phyloP scores from a whole-genome alignment of 2,888 invertebrate genomes.

The Crocallis elinguaria region DNA sequence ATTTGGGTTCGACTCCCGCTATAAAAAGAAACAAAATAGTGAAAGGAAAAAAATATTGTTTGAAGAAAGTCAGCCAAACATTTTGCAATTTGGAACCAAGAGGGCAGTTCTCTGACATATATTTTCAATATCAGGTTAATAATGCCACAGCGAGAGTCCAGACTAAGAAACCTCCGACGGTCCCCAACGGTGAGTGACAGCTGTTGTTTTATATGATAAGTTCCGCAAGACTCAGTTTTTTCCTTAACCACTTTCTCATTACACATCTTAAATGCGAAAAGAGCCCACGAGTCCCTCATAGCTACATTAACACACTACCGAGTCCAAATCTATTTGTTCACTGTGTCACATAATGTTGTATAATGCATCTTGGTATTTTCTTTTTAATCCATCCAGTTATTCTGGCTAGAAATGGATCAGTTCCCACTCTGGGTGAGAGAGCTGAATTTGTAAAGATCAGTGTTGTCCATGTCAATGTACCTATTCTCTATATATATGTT shows the following conservation, averaged over 20 bases:
- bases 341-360: constrained; percentile 35
- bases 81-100: constrained; percentile 30
- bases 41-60: constrained; percentile 3
- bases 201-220: constrained; percentile 11
- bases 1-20: constrained; percentile 54
- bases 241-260: constrained; percentile 18
- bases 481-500: constrained; percentile 70
- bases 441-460: constrained; percentile 75
- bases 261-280: constrained; percentile 24
- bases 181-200: constrained; percentile 92
- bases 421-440: constrained; percentile 87
- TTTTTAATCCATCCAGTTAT: constrained; percentile 84
- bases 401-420: constrained; percentile 87
- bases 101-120: constrained; percentile 58
- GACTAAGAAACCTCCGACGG: constrained; percentile 97
- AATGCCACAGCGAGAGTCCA: constrained; percentile 99
- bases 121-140: constrained; percentile 92
- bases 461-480: constrained; percentile 79
- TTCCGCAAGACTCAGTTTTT: constrained; percentile 14
- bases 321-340: constrained; percentile 17
- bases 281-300: constrained; percentile 20
- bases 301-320: constrained; percentile 23
- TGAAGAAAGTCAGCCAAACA: constrained; percentile 54
- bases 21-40: background rate
- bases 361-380: constrained; percentile 78